Evolutionary conservation across 2,888 invertebrate species (phyloP), one percentile per base, ranked within the genome.

Genomic region (Hybos culiciformis): DNA sequence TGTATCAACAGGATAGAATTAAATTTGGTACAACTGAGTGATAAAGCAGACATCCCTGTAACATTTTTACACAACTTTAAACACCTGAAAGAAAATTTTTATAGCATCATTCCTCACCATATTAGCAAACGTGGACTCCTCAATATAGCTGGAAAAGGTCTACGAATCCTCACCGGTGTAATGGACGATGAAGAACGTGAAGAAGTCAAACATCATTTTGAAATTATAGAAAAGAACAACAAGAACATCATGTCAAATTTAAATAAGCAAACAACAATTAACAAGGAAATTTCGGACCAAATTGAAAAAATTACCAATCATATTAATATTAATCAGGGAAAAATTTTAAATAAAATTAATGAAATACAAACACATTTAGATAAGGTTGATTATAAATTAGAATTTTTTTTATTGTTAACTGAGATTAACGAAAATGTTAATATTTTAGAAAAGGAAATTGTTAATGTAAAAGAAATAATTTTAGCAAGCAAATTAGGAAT

Each of bases 351-450:
- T 20, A 29, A 42, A 42, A 37, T 42, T 14, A 31, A 42, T 11
- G 29, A 42, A 26, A 9, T 42, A 21, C 29, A 37, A 36, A 36
- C 14, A 18, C 24, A 20, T 31, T 14, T 37, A 12, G 20, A 42
- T 15, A 4, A 37, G 37, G 7, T 42, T 15, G n/a, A 42, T 11
- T 6, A 37, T 15, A 23, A 42, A 14, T 20, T 37, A 19, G 29
- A 18, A 37, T 14, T 37, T 7, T 42, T 42, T 37, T 15, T 15
- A 11, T 37, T 42, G 8, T 31, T 24, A 15, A 23, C 24, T 11
- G 37, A 19, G 20, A 42, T 37, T n/a, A 42, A 32, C 18, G 32
- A 42, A 31, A 42, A 38, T 32, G 39, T 43, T 23, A 33, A 42
- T 23, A 37, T 42, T 9, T 3, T 42, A 12, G n/a, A 21, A 19